Conservation (phyloP, 2,797 vertebrate genomes). For the Fistularia tabacaria region DNA sequence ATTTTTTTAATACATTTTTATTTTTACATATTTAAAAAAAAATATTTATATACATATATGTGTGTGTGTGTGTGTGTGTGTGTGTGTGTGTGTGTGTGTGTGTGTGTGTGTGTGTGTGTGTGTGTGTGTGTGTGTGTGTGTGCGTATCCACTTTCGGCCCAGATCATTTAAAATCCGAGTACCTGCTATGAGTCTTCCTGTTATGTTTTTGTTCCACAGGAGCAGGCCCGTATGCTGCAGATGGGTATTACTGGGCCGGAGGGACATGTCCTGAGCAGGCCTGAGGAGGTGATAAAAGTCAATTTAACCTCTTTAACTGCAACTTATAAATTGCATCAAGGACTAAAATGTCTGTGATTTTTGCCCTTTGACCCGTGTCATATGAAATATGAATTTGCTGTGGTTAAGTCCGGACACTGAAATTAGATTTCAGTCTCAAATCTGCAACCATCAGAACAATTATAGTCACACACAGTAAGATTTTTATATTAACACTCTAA, state of each 20-base stretch:
- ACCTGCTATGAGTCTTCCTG: constrained; percentile 9
- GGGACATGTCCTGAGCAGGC: constrained; percentile 94
- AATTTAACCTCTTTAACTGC: no score
- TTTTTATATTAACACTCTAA: no score
- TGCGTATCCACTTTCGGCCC: not conserved
- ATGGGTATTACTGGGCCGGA: constrained; percentile 98
- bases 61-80: no score
- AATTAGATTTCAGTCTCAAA: not conserved
- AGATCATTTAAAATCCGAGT: constrained; percentile 1
- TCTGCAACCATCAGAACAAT: not conserved
- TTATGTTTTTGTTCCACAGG: constrained; percentile 71
- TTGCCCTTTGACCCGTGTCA: not conserved
- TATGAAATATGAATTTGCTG: not conserved
- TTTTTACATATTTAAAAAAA: no score
- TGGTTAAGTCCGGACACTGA: not conserved
- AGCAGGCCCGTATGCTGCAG: constrained; percentile 92
- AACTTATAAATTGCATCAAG: no score
- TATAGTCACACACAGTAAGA: constrained; percentile 1
- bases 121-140: not conserved
- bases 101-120: no score
- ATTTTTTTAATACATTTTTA: no score
- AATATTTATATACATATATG: no score
- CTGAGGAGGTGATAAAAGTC: constrained; percentile 85
- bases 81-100: no score
- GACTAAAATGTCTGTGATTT: not conserved